Evolutionary conservation across 1,140 invertebrate species (phyloP).

Genomic region (Drosophila quadrilineata): DNA sequence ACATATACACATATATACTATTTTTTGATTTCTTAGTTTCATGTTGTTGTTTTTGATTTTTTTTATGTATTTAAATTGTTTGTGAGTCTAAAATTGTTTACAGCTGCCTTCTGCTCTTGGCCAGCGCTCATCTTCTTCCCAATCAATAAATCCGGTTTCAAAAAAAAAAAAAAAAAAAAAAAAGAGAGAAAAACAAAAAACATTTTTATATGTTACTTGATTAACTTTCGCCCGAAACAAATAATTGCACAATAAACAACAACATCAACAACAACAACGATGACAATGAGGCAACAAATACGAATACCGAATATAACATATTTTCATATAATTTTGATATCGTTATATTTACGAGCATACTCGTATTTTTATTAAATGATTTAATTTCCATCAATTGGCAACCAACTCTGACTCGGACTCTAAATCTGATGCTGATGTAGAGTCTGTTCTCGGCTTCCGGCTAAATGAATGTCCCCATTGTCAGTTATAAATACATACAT

Average conservation of each 20-base stretch:
- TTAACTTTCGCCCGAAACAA: conserved; percentile 71
- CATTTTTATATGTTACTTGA: conserved; percentile 48
- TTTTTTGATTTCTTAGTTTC: no score
- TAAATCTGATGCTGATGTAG: conserved; percentile 33
- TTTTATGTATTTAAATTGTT: conserved; percentile 29
- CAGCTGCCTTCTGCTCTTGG: conserved; percentile 45
- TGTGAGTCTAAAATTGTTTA: conserved; percentile 73
- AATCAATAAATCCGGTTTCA: conserved; percentile 73
- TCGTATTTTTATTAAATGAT: no score
- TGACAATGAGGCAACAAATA: no score
- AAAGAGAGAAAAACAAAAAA: no score
- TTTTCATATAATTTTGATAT: conserved; percentile 13
- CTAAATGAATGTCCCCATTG: conserved; percentile 20
- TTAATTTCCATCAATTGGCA: no score
- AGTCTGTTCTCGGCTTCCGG: conserved; percentile 25
- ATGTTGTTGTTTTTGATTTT: conserved; percentile 14
- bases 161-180: no score
- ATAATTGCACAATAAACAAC: conserved; percentile 71
- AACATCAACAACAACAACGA: no score
- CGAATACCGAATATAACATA: no score
- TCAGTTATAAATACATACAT: conserved; percentile 19
- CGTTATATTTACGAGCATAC: no score
- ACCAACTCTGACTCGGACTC: no score
- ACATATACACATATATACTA: no score
- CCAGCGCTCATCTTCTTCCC: conserved; percentile 62